Evolutionary conservation across 2,797 vertebrate species (phyloP), one percentile per base, ranked within the genome.

Genomic region (Hemitrygon akajei): DNA sequence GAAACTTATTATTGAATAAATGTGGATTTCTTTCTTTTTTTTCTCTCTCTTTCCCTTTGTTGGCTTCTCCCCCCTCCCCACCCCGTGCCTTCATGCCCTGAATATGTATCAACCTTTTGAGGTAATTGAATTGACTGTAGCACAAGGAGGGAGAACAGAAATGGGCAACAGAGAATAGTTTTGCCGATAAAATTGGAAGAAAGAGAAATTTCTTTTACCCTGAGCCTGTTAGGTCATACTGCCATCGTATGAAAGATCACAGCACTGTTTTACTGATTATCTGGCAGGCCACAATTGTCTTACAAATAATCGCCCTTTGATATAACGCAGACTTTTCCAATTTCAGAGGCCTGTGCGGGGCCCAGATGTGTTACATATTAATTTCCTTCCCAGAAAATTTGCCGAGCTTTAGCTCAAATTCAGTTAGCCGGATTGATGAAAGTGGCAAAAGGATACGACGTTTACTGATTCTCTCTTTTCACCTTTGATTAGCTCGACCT

Each of bases 351-450:
- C 95, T 95, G 95, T 96, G 95, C 96, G 96, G 95, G 96, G 96
- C 97, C 96, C 98, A 98, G 98, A 98, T 98, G 98, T 98, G 98
- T 97, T 98, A 98, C 98, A 98, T 98, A 98, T 98, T 99, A 98
- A 99, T 99, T 98, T 98, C 98, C 98, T 96, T 97, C 97, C 96
- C 97, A 96, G 97, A 97, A 98, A 97, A 98, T 97, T 97, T 98
- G 97, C 98, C 96, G 96, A 96, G 97, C 96, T 96, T 97, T 97
- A 96, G 97, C 97, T 98, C 98, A 97, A 97, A 98, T 98, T 99
- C 98, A 98, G 98, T 99, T 99, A 99, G 98, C 96, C 95, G 98
- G 99, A 99, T 99, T 99, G 99, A 99, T 99, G 99, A 99, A 97
- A 98, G 98, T 97, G 97, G 98, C 98, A 97, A 98, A 97, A 98